phyloP scores from a whole-genome alignment of 2,113 vertebrate genomes.

The Hippopotamus amphibius region DNA sequence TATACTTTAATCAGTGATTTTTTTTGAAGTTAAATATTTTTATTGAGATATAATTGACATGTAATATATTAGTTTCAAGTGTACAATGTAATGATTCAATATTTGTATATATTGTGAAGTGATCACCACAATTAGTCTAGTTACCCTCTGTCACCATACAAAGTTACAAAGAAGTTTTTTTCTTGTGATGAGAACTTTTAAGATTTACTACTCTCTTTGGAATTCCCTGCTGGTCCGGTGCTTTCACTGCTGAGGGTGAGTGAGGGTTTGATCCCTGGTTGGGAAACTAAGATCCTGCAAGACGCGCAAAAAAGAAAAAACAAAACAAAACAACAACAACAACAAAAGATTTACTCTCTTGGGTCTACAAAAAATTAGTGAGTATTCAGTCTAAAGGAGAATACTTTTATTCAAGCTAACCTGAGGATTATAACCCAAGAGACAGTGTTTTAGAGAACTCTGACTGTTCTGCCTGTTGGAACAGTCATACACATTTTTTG shows the following conservation, averaged over 20 bases:
- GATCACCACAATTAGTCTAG: background rate
- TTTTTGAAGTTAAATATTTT: background rate
- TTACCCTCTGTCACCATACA: background rate
- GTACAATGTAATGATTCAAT: background rate
- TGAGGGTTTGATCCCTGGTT: background rate
- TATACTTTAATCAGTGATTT: background rate
- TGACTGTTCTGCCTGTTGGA: background rate
- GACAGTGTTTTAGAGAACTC: background rate
- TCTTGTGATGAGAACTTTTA: background rate
- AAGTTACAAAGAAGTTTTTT: background rate
- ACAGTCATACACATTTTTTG: background rate
- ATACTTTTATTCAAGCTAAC: background rate
- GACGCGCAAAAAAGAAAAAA: background rate
- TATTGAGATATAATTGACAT: background rate
- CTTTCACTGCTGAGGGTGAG: background rate
- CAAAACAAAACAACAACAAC: background rate
- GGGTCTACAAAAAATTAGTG: background rate
- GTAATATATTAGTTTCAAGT: background rate
- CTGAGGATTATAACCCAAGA: background rate
- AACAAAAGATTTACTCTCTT: background rate
- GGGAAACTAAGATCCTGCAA: background rate
- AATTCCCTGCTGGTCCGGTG: background rate
- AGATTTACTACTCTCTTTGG: background rate
- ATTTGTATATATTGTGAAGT: background rate
- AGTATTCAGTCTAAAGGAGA: background rate